Percentiles rank a stretch among this genome's conserved stretches.
These are phyloP conservation scores for Antedon mediterranea DNA, from an alignment of 53 echinoderm and acorn worm species.

Conservation along the genomic window DNA sequence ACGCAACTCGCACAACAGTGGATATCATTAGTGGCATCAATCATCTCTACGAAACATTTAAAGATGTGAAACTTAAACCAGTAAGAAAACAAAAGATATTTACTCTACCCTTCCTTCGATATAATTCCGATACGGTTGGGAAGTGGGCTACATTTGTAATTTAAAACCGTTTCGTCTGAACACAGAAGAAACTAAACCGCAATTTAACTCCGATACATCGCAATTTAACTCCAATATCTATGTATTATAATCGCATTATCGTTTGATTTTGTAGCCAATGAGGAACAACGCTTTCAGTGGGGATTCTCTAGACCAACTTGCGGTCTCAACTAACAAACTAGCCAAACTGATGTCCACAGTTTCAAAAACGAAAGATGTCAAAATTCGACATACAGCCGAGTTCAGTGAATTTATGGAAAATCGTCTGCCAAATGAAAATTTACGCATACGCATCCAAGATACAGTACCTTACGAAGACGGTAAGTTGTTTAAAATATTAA, in stretches of 20 bases:
- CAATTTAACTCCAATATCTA: no score
- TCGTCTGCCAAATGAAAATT: conserved; percentile 49
- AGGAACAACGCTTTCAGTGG: conserved; percentile 37
- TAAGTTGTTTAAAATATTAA: conserved; percentile 2
- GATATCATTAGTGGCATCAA: conserved; percentile 56
- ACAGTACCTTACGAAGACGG: conserved; percentile 83
- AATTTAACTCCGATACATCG: no score
- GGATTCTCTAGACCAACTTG: conserved; percentile 61
- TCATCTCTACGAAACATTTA: conserved; percentile 63
- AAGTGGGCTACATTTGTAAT: no score
- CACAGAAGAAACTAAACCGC: no score
- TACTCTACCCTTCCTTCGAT: no score
- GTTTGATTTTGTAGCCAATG: conserved; percentile 31
- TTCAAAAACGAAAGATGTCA: background rate
- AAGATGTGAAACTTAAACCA: conserved; percentile 61
- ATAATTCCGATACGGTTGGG: no score
- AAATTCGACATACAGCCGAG: conserved; percentile 7
- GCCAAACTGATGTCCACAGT: conserved; percentile 37
- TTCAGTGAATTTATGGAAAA: conserved; percentile 97
- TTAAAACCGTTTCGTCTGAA: no score
- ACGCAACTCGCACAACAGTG: conserved; percentile 22
- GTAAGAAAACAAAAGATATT: conserved; percentile 24
- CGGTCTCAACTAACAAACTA: conserved; percentile 66
- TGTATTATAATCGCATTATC: background rate
- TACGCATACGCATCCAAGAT: conserved; percentile 63